Evolutionary conservation across 2,888 invertebrate genomes (phyloP).

Genomic region (Gandaritis pyraliata): DNA sequence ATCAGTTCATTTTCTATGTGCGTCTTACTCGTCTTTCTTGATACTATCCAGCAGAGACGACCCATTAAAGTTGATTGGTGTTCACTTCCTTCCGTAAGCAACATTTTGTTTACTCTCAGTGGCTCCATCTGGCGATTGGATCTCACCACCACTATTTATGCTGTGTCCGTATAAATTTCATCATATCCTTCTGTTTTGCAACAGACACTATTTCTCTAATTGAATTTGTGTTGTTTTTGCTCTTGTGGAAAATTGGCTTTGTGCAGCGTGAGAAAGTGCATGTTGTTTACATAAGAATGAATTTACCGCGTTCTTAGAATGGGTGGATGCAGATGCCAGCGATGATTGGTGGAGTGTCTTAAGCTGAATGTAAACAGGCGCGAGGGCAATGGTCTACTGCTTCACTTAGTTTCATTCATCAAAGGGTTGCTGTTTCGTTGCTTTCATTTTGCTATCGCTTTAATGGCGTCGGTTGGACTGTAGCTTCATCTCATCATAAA

Average conservation of each 20-base stretch:
- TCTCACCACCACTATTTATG: conserved; percentile 64
- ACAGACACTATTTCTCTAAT: conserved; percentile 77
- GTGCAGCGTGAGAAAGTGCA: conserved; percentile 77
- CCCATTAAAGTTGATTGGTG: conserved; percentile 18
- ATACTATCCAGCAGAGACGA: conserved; percentile 11
- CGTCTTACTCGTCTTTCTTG: background rate
- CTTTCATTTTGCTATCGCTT: background rate
- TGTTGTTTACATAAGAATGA: conserved; percentile 59
- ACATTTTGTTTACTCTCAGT: conserved; percentile 49
- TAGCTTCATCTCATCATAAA: background rate
- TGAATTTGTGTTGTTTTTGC: conserved; percentile 80
- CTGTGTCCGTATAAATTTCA: conserved; percentile 66
- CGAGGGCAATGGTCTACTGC: background rate
- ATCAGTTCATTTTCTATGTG: background rate
- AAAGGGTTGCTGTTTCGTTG: background rate
- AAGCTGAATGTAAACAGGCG: conserved; percentile 2
- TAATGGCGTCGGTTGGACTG: background rate
- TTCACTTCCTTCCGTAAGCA: conserved; percentile 35
- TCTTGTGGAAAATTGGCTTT: conserved; percentile 77
- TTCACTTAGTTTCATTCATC: background rate
- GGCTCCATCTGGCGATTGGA: conserved; percentile 68
- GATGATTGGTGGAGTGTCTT: conserved; percentile 32
- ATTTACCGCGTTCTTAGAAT: conserved; percentile 56
- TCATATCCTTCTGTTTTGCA: conserved; percentile 60
- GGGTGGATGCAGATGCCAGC: conserved; percentile 52